phyloP scores from a whole-genome alignment of 2,113 vertebrate species.

The Ariopsis seemanni region DNA sequence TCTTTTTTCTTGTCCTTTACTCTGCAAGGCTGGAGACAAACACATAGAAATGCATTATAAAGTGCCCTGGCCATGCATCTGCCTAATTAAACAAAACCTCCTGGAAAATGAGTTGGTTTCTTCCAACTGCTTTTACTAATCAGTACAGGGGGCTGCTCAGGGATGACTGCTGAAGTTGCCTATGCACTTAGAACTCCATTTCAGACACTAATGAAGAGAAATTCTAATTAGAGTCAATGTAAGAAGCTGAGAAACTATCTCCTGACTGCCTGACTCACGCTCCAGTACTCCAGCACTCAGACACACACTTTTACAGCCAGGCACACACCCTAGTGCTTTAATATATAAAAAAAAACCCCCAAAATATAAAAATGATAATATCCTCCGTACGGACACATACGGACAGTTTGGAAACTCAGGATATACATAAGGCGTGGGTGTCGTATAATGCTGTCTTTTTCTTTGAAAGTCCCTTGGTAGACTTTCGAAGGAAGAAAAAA shows the following conservation, averaged over 20 bases:
- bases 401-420: neutral
- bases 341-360: neutral
- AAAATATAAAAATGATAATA: constrained; percentile 4
- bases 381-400: neutral
- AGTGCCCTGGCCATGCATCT: constrained; percentile 9
- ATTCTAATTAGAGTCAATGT: constrained; percentile 39
- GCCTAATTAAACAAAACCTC: constrained; percentile 42
- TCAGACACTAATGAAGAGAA: constrained; percentile 44
- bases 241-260: constrained; percentile 18
- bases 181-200: constrained; percentile 30
- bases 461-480: neutral
- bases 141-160: constrained; percentile 25
- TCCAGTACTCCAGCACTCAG: neutral
- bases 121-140: constrained; percentile 28
- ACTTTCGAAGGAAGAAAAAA: neutral
- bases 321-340: neutral
- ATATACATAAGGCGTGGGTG: neutral
- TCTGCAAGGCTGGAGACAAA: constrained; percentile 3
- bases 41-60: constrained; percentile 33
- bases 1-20: constrained; percentile 29
- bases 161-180: constrained; percentile 35
- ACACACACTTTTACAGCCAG: constrained; percentile 1
- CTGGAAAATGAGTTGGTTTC: constrained; percentile 39
- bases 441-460: constrained; percentile 6
- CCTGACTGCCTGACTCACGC: neutral